Percentiles rank a stretch among this genome's conserved stretches.
Evolutionary conservation across 2,888 invertebrate genomes (phyloP).

Genomic region (Phoronis australis): DNA sequence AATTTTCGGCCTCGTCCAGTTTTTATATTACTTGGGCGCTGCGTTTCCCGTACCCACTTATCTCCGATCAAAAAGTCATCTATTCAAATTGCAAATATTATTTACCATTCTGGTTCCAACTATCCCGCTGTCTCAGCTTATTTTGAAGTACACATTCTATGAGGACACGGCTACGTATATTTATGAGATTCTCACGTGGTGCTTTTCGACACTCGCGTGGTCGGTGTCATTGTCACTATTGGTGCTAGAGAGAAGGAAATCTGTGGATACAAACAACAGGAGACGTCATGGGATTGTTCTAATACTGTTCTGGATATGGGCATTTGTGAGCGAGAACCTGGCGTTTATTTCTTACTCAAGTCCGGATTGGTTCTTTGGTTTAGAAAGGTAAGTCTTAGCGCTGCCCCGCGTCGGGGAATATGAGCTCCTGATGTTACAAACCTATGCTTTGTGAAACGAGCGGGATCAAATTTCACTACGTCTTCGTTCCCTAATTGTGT

Average conservation of each 20-base stretch:
- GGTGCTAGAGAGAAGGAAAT: constrained; percentile 70
- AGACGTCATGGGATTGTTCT: constrained; percentile 84
- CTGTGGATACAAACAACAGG: constrained; percentile 79
- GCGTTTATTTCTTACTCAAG: constrained; percentile 80
- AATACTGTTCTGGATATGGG: constrained; percentile 82
- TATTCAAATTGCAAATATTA: constrained; percentile 72
- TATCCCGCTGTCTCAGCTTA: constrained; percentile 66
- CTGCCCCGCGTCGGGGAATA: too few species aligned
- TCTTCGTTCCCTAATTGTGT: too few species aligned
- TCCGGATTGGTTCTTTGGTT: constrained; percentile 87
- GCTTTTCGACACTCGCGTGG: constrained; percentile 57
- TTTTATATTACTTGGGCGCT: constrained; percentile 61
- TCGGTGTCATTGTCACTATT: constrained; percentile 72
- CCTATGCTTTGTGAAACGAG: too few species aligned
- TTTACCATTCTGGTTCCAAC: constrained; percentile 68
- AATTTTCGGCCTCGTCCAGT: constrained; percentile 64
- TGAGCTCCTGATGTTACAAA: too few species aligned
- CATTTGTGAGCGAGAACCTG: constrained; percentile 79
- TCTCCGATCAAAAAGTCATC: constrained; percentile 62
- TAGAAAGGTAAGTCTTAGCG: constrained; percentile 66
- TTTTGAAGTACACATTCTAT: constrained; percentile 69
- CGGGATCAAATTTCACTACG: too few species aligned
- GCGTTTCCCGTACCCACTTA: constrained; percentile 66
- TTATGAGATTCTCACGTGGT: constrained; percentile 28
- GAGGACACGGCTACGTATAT: constrained; percentile 49